Conservation (phyloP, 2,888 invertebrate species). For the Amblyjoppa fuscipennis region DNA sequence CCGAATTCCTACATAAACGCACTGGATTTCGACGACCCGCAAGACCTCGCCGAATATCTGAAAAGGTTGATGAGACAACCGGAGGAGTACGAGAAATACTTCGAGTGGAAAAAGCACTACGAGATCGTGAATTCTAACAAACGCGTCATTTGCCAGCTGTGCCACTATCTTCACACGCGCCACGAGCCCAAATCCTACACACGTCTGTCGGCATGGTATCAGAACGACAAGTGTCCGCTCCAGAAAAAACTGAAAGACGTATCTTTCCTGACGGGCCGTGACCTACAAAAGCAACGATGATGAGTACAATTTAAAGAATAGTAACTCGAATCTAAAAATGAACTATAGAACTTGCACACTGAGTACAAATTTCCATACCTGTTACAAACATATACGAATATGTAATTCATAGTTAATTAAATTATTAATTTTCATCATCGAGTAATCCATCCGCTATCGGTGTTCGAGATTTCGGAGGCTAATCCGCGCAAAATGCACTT, state of each 20-base stretch:
- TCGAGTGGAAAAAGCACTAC: slow-evolving; percentile 88
- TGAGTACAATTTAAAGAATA: background rate
- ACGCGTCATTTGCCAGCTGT: slow-evolving; percentile 87
- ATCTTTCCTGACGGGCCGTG: slow-evolving; percentile 53
- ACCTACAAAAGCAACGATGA: slow-evolving; percentile 15
- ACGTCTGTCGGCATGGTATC: slow-evolving; percentile 75
- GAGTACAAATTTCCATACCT: background rate
- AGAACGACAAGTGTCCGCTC: slow-evolving; percentile 73
- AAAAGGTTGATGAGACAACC: slow-evolving; percentile 86
- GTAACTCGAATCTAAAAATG: background rate
- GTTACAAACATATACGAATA: too few species aligned
- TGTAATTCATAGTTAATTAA: too few species aligned
- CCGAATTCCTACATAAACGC: slow-evolving; percentile 89
- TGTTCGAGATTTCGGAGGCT: too few species aligned
- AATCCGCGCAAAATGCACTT: background rate
- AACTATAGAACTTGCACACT: background rate
- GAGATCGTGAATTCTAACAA: slow-evolving; percentile 86
- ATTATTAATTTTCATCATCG: background rate
- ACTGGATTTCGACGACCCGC: slow-evolving; percentile 87
- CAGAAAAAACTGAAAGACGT: slow-evolving; percentile 67
- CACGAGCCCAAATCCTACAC: slow-evolving; percentile 66
- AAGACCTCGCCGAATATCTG: slow-evolving; percentile 87
- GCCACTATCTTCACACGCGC: slow-evolving; percentile 85
- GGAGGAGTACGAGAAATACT: slow-evolving; percentile 88
- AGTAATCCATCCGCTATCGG: too few species aligned